Evolutionary conservation across 2,113 vertebrate species (phyloP), one percentile per base, ranked within the genome.

Genomic region (Struthidea cinerea): DNA sequence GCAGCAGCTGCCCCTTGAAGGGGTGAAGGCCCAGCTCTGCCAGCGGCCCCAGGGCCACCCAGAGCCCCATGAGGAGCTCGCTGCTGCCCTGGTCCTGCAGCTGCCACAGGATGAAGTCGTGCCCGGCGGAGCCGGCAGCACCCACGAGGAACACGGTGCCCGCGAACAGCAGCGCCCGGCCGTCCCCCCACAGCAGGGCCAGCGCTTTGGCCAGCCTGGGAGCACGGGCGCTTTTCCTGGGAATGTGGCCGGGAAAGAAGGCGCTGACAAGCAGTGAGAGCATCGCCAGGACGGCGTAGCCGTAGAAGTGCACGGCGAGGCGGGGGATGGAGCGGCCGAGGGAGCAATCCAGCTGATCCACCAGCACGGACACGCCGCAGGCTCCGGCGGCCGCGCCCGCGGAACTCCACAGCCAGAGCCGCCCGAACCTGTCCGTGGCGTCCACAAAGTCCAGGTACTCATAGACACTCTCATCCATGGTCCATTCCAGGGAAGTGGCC

Each of bases 371-470:
- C 1, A 97, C 87, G 26, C 97, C 94, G 6, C 97, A 98, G 7
- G 96, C 98, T 0, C 99, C 99, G 2, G 80, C 93, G 1, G 98
- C 97, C 0, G 93, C 95, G 6, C 99, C 99, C 50, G 98, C 64
- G 20, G 97, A 74, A 44, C 95, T 96, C 99, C 99, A 99, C 32
- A 97, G 33, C 95, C 97, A 97, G 22, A 98, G 94, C 75, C 35
- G 93, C 68, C 92, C 33, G 37, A 98, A 97, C 21, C 96, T 97
- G 77, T 99, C 99, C 0, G 98, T 97, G 8, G 98, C 98, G 0
- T 99, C 99, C 5, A 99, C 98, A 0, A 98, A 98, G 93, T 99
- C 99, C 6, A 99, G 96, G 56, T 99, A 99, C 47, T 99, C 99
- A 2, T 98, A 99, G 27, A 99, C 95, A 13, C 98, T 98, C 49